Conservation (phyloP, 2,797 vertebrate genomes). For the Hydrolagus colliei region DNA sequence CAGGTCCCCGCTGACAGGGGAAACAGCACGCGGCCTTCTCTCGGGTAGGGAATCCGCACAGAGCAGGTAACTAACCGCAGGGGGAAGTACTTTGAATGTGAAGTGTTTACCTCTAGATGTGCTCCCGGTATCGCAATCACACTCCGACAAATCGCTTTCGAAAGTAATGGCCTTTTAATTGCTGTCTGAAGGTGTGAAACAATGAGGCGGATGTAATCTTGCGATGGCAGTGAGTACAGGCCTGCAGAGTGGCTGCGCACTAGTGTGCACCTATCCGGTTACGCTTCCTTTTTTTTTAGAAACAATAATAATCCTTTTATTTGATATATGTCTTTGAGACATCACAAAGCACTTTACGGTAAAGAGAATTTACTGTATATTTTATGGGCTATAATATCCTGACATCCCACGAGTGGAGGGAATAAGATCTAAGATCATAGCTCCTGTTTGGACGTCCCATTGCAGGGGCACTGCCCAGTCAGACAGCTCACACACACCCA, state of each 20-base stretch:
- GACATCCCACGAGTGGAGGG: too few species aligned
- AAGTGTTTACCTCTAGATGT: constrained; percentile 1
- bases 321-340: too few species aligned
- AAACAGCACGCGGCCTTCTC: neutral
- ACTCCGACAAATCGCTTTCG: constrained; percentile 25
- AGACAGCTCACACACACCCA: too few species aligned
- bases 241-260: constrained; percentile 15
- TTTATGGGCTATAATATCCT: too few species aligned
- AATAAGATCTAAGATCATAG: too few species aligned
- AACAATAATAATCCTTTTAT: too few species aligned
- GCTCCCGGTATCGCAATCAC: constrained; percentile 16
- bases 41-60: too few species aligned
- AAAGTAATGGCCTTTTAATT: constrained; percentile 31
- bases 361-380: too few species aligned
- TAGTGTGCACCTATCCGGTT: neutral
- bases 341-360: too few species aligned
- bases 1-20: neutral
- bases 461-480: too few species aligned
- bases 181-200: constrained; percentile 29
- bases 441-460: too few species aligned
- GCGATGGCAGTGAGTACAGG: constrained; percentile 18
- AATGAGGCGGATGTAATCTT: constrained; percentile 26
- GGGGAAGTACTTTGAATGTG: constrained; percentile 3
- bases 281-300: neutral
- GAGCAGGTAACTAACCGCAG: neutral